These are phyloP conservation scores for Microchrysa polita DNA, from an alignment of 2,888 invertebrate genomes.

Conservation along the genomic window DNA sequence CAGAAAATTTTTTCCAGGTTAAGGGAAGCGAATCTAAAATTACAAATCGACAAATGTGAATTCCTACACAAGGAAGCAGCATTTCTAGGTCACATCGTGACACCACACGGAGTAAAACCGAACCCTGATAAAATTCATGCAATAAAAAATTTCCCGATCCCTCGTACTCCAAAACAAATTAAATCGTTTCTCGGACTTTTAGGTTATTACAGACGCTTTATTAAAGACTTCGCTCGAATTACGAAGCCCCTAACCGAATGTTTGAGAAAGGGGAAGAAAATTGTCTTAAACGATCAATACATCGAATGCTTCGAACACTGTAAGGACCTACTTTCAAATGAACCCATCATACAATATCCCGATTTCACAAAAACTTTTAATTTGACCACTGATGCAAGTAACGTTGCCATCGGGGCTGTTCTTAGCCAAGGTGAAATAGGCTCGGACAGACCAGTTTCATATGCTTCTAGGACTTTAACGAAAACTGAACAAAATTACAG, in stretches of 20 bases:
- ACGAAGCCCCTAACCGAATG: slow-evolving; percentile 50
- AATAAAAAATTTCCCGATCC: slow-evolving; percentile 47
- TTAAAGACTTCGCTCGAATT: slow-evolving; percentile 50
- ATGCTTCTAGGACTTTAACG: slow-evolving; percentile 53
- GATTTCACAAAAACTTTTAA: slow-evolving; percentile 55
- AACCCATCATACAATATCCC: slow-evolving; percentile 58
- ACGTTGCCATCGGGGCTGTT: slow-evolving; percentile 54
- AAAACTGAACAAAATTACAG: slow-evolving; percentile 53
- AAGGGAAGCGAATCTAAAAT: neutral
- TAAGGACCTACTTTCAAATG: neutral
- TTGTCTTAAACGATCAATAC: slow-evolving; percentile 43
- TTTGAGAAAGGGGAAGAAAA: slow-evolving; percentile 48
- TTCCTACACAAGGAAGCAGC: slow-evolving; percentile 53
- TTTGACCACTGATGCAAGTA: slow-evolving; percentile 56
- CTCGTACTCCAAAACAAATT: slow-evolving; percentile 10
- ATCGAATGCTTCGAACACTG: neutral
- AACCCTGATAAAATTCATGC: slow-evolving; percentile 56
- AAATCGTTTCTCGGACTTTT: slow-evolving; percentile 53
- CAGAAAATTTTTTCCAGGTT: neutral
- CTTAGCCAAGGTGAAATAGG: slow-evolving; percentile 52
- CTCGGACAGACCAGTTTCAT: slow-evolving; percentile 53
- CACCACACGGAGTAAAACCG: slow-evolving; percentile 56
- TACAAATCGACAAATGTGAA: slow-evolving; percentile 44
- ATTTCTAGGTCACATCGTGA: slow-evolving; percentile 57
- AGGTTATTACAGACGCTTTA: slow-evolving; percentile 52